phyloP scores from a whole-genome alignment of 2,797 vertebrate species.

The Diplodus puntazzo region DNA sequence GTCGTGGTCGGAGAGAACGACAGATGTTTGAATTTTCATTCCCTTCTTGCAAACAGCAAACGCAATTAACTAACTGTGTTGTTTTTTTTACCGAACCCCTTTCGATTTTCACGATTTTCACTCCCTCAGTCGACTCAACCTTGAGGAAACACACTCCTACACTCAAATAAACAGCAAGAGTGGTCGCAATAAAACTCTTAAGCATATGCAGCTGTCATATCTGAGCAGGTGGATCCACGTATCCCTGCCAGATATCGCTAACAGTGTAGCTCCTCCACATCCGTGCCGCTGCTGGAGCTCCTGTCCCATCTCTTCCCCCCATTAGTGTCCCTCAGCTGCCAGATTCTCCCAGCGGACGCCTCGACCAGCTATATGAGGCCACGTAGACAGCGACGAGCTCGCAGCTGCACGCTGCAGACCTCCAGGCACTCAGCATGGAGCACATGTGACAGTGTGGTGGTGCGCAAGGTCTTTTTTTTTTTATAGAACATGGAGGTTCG shows the following conservation, averaged over 20 bases:
- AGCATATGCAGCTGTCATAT: constrained; percentile 48
- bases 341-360: constrained; percentile 9
- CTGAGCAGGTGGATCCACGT: constrained; percentile 1
- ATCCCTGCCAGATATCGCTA: constrained; percentile 11
- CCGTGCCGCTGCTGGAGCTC: constrained; percentile 19
- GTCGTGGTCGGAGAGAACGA: constrained; percentile 16
- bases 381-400: constrained; percentile 18
- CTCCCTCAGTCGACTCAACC: neutral
- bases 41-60: constrained; percentile 31
- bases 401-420: constrained; percentile 46
- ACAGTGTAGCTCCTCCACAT: neutral
- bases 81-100: neutral
- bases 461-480: neutral
- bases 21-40: constrained; percentile 21
- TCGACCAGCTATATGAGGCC: constrained; percentile 12
- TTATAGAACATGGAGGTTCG: constrained; percentile 19
- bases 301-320: constrained; percentile 18
- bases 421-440: constrained; percentile 11
- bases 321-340: constrained; percentile 36
- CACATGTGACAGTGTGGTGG: constrained; percentile 15
- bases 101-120: neutral
- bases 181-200: neutral
- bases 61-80: neutral
- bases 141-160: constrained; percentile 23
- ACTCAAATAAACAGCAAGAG: constrained; percentile 13